Evolutionary conservation across 2,888 invertebrate species (phyloP).

Genomic region (Neoaliturus tenellus): DNA sequence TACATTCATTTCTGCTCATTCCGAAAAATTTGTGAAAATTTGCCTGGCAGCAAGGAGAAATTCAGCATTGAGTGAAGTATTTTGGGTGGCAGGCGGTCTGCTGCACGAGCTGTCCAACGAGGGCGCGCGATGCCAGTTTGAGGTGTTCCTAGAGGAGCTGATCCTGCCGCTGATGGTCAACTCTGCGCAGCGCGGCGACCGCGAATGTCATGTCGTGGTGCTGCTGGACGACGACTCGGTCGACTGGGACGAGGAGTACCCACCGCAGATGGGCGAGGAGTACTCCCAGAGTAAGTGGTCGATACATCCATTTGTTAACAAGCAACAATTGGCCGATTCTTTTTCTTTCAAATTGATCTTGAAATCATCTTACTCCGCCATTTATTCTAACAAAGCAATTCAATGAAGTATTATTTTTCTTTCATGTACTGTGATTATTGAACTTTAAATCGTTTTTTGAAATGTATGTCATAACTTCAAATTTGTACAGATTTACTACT

Average conservation of each 20-base stretch:
- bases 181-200: conserved; percentile 94
- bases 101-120: conserved; percentile 99
- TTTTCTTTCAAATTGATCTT: no score
- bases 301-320: background rate
- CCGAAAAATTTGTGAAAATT: no score
- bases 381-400: background rate
- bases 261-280: conserved; percentile 99
- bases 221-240: conserved; percentile 96
- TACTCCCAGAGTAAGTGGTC: conserved; percentile 90
- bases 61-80: no score
- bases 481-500: no score
- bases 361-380: no score
- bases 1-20: no score
- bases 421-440: no score
- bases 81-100: conserved; percentile 82
- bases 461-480: no score
- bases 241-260: conserved; percentile 99
- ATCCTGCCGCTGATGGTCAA: conserved; percentile 98
- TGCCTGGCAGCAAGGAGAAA: no score
- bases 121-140: conserved; percentile 98
- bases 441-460: no score
- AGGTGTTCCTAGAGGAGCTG: conserved; percentile 95
- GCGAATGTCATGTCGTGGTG: conserved; percentile 98
- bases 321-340: no score
- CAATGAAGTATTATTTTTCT: background rate